Conservation (phyloP, 1,140 invertebrate genomes). For the Trigoniulus corallinus region DNA sequence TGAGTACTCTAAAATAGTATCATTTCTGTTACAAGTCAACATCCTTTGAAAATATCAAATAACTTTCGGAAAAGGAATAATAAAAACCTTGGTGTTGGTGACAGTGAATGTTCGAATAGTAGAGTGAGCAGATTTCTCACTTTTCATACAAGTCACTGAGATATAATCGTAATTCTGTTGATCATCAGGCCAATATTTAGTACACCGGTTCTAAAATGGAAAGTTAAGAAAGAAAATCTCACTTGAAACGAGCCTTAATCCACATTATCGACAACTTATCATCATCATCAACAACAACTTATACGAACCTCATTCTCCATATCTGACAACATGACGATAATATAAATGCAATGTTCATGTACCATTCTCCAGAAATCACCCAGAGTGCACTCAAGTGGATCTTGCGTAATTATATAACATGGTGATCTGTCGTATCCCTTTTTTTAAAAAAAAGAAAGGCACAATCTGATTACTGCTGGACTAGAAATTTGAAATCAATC, state of each 20-base stretch:
- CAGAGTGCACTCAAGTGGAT: slow-evolving; percentile 73
- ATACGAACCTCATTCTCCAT: slow-evolving; percentile 32
- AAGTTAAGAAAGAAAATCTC: slow-evolving; percentile 10
- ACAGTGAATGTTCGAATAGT: slow-evolving; percentile 63
- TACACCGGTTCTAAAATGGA: slow-evolving; percentile 59
- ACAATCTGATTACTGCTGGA: no score
- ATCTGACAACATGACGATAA: slow-evolving; percentile 88
- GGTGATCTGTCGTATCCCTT: slow-evolving; percentile 77
- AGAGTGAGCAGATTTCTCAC: slow-evolving; percentile 72
- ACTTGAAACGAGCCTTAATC: background rate
- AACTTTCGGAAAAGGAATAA: background rate
- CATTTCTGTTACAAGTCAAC: slow-evolving; percentile 1
- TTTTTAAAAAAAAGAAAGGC: slow-evolving; percentile 9
- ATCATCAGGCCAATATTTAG: slow-evolving; percentile 76
- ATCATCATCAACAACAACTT: slow-evolving; percentile 6
- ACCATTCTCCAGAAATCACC: slow-evolving; percentile 95
- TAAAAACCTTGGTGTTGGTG: slow-evolving; percentile 50
- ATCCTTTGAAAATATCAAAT: background rate
- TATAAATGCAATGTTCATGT: slow-evolving; percentile 74
- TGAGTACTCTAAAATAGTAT: slow-evolving; percentile 39
- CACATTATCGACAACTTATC: slow-evolving; percentile 16
- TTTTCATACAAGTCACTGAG: slow-evolving; percentile 64
- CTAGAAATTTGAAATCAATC: background rate
- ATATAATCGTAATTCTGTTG: slow-evolving; percentile 65
- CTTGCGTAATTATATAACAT: slow-evolving; percentile 89